These are phyloP conservation scores for Tinamus major DNA, from an alignment of 2,797 vertebrate genomes.

Conservation along the genomic window DNA sequence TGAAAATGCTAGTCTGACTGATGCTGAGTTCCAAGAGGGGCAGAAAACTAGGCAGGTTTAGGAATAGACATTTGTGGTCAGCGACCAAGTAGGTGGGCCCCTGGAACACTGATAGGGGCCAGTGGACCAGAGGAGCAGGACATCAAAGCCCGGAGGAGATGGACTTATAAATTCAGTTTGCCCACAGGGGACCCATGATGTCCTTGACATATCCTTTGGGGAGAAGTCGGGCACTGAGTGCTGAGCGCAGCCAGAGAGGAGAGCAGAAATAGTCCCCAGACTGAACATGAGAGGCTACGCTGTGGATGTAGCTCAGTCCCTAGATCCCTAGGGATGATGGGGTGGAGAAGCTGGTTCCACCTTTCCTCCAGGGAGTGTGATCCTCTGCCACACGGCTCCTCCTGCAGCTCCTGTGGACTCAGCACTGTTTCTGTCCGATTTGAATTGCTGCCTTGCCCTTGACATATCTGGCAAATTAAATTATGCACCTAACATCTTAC, in stretches of 20 bases:
- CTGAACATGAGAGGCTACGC: background rate
- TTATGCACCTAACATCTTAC: background rate
- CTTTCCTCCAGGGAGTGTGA: background rate
- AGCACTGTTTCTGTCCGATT: background rate
- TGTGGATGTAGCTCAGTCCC: background rate
- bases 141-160: background rate
- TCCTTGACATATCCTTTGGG: background rate
- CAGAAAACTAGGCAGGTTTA: background rate
- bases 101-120: background rate
- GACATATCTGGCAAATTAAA: background rate
- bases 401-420: accelerated
- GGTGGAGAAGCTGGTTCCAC: background rate
- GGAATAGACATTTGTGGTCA: background rate
- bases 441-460: background rate
- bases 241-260: background rate
- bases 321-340: accelerated
- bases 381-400: background rate
- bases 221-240: background rate
- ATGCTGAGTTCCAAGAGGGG: background rate
- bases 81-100: background rate
- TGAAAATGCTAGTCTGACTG: background rate
- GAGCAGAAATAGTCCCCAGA: background rate
- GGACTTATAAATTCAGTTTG: background rate
- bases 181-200: background rate
- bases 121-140: background rate